Base-by-base conservation (phyloP, 2,797 vertebrate genomes). In the Botia kubotai region DNA sequence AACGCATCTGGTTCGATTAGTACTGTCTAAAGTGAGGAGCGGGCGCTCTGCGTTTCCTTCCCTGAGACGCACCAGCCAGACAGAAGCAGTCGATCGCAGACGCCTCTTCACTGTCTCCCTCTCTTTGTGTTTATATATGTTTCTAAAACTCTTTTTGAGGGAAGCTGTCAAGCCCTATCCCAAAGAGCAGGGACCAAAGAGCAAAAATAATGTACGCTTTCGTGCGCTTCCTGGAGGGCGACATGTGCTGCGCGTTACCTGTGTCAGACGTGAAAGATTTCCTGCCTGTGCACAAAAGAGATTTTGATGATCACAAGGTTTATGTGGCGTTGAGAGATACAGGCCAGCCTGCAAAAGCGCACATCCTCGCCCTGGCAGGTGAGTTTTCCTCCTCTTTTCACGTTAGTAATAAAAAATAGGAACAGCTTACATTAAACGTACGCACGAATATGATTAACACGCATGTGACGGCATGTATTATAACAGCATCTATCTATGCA, bases 261-360 rank as follows among this genome's bases (percentile, higher is more conserved):
- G 95, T 96, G 89, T 96, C 95, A 84, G 95, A 93, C 92, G 95
- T 98, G 87, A 95, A 93, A 90, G 96, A 95, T 92, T 96, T 98
- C 94, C 95, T 95, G 93, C 96, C 97, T 92, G 93, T 95, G 91
- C 96, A 97, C 90, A 94, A 93, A 89, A 94, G 95, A 92, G 97
- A 98, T 94, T 98, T 98, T 95, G 96, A 98, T 94, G 95, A 97
- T 94, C 96, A 96, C 95, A 98, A 97, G 96, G 96, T 98, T 90
- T 98, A 97, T 96, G 91, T 96, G 76, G 97, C 97, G 89, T 95
- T 96, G 95, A 95, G 97, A 93, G 93, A 92, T 86, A 88, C 93
- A 93, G 95, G 96, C 93, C 94, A 94, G 90, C 94, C 96, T 83
- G 95, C 95, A 93, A 95, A 96, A 93, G 97, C 97, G 92, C 96